phyloP scores from a whole-genome alignment of 2,113 vertebrate species.

The Bostrychus sinensis region DNA sequence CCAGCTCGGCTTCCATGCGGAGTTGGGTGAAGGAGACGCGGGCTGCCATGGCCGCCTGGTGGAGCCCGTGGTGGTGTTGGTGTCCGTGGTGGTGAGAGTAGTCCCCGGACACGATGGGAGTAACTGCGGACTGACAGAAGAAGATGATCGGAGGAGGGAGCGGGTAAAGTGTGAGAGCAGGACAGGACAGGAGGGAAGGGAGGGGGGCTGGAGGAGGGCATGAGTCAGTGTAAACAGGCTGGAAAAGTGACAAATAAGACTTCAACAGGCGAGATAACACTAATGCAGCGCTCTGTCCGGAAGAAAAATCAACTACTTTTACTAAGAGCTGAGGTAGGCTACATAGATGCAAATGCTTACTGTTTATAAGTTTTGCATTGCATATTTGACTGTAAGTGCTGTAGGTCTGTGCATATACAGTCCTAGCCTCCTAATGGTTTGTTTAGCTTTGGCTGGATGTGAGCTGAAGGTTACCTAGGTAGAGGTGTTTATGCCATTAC shows the following conservation, averaged over 20 bases:
- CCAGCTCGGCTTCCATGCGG: conserved; percentile 79
- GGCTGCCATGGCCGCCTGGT: conserved; percentile 74
- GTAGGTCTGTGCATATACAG: background rate
- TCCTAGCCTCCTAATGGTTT: background rate
- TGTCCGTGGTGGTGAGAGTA: conserved; percentile 56
- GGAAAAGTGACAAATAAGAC: background rate
- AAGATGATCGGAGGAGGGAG: conserved; percentile 58
- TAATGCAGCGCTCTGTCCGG: background rate
- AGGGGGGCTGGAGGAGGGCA: background rate
- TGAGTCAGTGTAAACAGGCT: conserved; percentile 8
- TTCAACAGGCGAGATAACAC: conserved; percentile 9
- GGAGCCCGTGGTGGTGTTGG: conserved; percentile 15
- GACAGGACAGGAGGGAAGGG: background rate
- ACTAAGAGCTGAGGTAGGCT: background rate
- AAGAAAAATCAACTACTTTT: background rate
- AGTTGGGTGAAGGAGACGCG: conserved; percentile 78
- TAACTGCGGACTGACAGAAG: conserved; percentile 72
- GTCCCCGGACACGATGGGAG: conserved; percentile 76
- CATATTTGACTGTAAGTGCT: background rate
- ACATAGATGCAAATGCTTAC: background rate
- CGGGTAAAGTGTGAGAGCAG: conserved; percentile 35
- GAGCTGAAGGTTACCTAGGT: background rate
- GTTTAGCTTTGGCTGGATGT: conserved; percentile 1
- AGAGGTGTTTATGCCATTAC: background rate
- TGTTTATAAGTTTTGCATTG: too few species aligned